These are phyloP conservation scores for Tiliacea citrago DNA, from an alignment of 2,888 invertebrate genomes.

Conservation along the genomic window DNA sequence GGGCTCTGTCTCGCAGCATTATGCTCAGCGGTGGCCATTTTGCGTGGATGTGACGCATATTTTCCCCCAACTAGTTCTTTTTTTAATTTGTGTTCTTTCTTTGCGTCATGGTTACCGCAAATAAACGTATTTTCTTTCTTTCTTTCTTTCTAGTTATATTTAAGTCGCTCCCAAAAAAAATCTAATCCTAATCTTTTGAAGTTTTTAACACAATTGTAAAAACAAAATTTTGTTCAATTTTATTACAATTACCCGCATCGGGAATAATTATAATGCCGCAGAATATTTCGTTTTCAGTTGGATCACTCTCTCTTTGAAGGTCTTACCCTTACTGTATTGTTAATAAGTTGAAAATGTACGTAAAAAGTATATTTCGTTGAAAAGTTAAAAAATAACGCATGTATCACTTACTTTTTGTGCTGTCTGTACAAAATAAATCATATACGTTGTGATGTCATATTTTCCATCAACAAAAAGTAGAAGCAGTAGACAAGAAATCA, in stretches of 20 bases:
- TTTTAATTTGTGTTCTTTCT: too few species aligned
- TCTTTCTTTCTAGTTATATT: too few species aligned
- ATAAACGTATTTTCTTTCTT: too few species aligned
- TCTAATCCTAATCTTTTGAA: neutral
- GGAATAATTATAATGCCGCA: neutral
- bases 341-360: too few species aligned
- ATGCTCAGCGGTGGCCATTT: too few species aligned
- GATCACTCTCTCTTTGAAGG: neutral
- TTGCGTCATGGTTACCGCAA: too few species aligned
- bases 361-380: too few species aligned
- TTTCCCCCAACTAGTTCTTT: too few species aligned
- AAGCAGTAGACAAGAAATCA: constrained; percentile 1
- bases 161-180: too few species aligned
- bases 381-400: neutral
- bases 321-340: neutral
- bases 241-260: neutral
- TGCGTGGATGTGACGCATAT: too few species aligned
- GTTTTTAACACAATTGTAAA: neutral
- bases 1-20: too few species aligned
- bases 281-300: neutral
- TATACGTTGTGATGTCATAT: constrained; percentile 7
- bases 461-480: constrained; percentile 4
- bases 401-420: neutral
- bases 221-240: neutral
- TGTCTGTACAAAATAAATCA: constrained; percentile 29